phyloP scores from a whole-genome alignment of 2,888 invertebrate species.

The Dryadula phaetusa region DNA sequence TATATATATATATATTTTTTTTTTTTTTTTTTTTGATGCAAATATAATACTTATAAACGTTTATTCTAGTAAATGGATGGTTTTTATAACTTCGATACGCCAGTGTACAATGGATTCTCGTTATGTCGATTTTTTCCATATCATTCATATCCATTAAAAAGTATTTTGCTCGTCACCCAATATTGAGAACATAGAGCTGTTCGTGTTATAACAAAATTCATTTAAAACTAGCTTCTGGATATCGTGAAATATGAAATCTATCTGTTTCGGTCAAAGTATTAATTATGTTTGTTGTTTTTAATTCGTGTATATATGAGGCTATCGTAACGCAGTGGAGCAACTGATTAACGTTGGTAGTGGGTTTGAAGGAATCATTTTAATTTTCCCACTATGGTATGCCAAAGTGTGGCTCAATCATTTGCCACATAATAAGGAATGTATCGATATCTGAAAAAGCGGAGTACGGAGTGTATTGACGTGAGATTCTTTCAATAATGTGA shows the following conservation, averaged over 20 bases:
- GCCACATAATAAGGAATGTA: too few species aligned
- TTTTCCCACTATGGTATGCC: too few species aligned
- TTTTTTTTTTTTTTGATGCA: too few species aligned
- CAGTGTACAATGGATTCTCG: not conserved
- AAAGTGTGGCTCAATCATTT: too few species aligned
- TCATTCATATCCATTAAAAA: constrained; percentile 21
- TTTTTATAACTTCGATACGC: not conserved
- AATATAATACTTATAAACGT: not conserved
- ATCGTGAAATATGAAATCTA: not conserved
- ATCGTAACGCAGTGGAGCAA: too few species aligned
- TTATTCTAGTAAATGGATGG: not conserved
- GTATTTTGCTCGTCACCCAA: constrained; percentile 13
- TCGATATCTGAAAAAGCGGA: too few species aligned
- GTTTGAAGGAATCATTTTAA: too few species aligned
- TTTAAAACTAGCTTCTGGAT: not conserved
- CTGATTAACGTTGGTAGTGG: too few species aligned
- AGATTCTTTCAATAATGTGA: too few species aligned
- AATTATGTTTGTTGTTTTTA: not conserved
- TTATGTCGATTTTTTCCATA: constrained; percentile 1
- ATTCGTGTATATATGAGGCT: too few species aligned
- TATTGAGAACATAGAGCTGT: constrained; percentile 11
- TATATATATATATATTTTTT: too few species aligned
- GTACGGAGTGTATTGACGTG: too few species aligned
- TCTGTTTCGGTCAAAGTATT: not conserved
- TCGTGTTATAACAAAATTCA: constrained; percentile 1